phyloP scores from a whole-genome alignment of 1,140 invertebrate genomes.

The Polypedilum vanderplanki region DNA sequence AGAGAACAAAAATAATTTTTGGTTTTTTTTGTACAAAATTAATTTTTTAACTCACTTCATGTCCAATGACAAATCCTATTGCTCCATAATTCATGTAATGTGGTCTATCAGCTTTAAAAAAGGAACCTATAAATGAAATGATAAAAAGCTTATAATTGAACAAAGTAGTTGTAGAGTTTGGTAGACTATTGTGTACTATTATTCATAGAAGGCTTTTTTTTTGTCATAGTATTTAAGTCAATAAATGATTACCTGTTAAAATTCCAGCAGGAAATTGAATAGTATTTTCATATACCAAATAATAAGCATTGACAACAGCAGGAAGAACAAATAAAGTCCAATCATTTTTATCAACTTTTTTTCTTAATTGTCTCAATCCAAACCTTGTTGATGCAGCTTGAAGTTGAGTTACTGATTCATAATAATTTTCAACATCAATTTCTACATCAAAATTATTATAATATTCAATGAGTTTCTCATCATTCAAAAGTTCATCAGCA shows the following conservation, averaged over 20 bases:
- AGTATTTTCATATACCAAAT: conserved; percentile 47
- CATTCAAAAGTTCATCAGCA: conserved; percentile 52
- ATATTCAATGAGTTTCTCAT: conserved; percentile 48
- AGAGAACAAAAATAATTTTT: conserved; percentile 36
- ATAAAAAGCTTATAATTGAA: too few species aligned
- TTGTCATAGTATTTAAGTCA: too few species aligned
- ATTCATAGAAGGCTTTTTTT: too few species aligned
- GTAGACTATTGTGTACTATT: too few species aligned
- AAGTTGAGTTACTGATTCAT: conserved; percentile 50
- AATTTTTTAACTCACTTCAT: conserved; percentile 48
- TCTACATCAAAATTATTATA: conserved; percentile 44
- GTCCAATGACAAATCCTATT: conserved; percentile 55
- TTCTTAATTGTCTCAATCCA: conserved; percentile 52
- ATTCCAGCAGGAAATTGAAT: conserved; percentile 66
- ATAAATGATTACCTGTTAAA: conserved; percentile 61
- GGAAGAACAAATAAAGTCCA: conserved; percentile 58
- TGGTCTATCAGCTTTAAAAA: conserved; percentile 60
- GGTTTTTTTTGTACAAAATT: neutral
- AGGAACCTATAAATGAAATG: too few species aligned
- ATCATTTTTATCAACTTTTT: conserved; percentile 59
- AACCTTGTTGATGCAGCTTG: conserved; percentile 54
- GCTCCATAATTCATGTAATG: conserved; percentile 64
- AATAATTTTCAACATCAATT: conserved; percentile 47
- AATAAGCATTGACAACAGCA: conserved; percentile 60
- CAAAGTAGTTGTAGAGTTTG: too few species aligned